Conservation (phyloP, 2,113 vertebrate species). For the Probosciger aterrimus region DNA sequence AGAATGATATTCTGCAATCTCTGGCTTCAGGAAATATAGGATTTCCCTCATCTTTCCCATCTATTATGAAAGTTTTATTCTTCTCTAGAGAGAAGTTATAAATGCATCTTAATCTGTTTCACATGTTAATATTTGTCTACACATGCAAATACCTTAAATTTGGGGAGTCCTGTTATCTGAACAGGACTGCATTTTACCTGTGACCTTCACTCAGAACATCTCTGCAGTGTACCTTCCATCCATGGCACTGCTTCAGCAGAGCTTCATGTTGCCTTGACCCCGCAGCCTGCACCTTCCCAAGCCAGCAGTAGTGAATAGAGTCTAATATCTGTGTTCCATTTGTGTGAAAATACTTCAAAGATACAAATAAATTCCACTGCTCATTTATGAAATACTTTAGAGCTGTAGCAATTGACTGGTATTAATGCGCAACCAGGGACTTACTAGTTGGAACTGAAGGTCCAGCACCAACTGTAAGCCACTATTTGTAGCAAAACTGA, state of each 20-base stretch:
- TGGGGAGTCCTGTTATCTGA: background rate
- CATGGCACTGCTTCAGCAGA: background rate
- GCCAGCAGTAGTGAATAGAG: background rate
- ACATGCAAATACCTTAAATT: background rate
- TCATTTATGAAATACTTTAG: constrained; percentile 10
- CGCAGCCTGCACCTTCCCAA: background rate
- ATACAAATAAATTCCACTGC: constrained; percentile 10
- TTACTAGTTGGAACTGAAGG: background rate
- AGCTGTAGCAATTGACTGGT: background rate
- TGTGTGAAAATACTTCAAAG: background rate
- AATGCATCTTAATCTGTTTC: background rate
- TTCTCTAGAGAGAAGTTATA: background rate
- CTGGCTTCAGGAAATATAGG: background rate
- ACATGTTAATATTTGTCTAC: background rate
- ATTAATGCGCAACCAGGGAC: background rate
- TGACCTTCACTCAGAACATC: background rate
- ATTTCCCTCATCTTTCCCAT: background rate
- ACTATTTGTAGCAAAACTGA: background rate
- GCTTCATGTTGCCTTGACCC: accelerated
- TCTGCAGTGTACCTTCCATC: accelerated
- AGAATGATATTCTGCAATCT: background rate
- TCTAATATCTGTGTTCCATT: background rate
- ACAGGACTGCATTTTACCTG: background rate
- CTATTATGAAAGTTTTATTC: background rate
- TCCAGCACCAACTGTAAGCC: background rate